A percentile compares a stretch with the other conserved stretches of the same genome.
Evolutionary conservation across 92 coral and sea anemone genomes (phyloP).

Genomic region (Paramuricea clavata): DNA sequence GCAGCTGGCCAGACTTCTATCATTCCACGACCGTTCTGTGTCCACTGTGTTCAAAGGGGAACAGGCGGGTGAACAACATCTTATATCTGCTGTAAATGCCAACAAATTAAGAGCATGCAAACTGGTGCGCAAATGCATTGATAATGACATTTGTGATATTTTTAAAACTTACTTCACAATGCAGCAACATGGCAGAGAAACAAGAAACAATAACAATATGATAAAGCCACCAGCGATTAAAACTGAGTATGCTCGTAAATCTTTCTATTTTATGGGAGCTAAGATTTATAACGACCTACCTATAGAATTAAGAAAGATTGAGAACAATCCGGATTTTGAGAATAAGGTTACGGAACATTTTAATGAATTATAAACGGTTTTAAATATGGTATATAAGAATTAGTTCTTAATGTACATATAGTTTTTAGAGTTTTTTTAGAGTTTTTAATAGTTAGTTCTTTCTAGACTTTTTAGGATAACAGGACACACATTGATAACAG

Average conservation of each 20-base stretch:
- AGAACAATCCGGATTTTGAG: neutral
- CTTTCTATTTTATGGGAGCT: constrained; percentile 24
- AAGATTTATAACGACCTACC: neutral
- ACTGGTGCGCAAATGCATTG: constrained; percentile 31
- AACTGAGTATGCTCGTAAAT: constrained; percentile 19
- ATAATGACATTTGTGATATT: constrained; percentile 1
- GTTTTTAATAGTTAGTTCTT: too few species aligned
- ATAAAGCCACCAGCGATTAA: too few species aligned
- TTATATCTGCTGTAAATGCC: constrained; percentile 26
- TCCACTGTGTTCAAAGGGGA: neutral
- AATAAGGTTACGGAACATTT: constrained; percentile 6
- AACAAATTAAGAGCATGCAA: constrained; percentile 19
- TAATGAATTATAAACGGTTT: neutral
- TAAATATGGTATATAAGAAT: neutral
- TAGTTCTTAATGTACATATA: too few species aligned
- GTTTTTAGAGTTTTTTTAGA: too few species aligned
- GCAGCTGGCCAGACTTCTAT: constrained; percentile 6
- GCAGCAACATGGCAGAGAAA: neutral
- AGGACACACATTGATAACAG: too few species aligned
- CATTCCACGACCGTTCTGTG: constrained; percentile 19
- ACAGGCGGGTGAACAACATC: neutral
- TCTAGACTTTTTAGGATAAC: too few species aligned
- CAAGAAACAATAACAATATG: too few species aligned
- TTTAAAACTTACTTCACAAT: neutral
- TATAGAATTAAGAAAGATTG: constrained; percentile 3